Percentiles rank a stretch among this genome's conserved stretches.
Conservation (phyloP, 2,113 vertebrate species). For the Labeo rohita region DNA sequence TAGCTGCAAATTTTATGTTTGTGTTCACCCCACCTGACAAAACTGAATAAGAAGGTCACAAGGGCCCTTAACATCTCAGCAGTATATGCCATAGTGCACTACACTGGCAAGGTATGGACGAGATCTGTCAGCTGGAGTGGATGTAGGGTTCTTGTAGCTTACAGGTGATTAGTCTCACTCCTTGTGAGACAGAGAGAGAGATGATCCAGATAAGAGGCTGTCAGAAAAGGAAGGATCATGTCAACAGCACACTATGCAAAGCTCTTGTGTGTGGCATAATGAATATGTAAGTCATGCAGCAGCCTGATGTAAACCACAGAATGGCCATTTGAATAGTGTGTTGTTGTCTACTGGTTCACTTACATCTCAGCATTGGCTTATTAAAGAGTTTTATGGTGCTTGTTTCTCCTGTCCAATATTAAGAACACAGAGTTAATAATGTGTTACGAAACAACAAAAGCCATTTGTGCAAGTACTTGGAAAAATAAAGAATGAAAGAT, state of each 20-base stretch:
- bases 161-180: constrained; percentile 29
- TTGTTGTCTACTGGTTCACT: not conserved
- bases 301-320: not conserved
- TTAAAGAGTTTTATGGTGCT: not conserved
- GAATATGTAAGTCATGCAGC: not conserved
- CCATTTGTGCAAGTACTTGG: not conserved
- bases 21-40: not conserved
- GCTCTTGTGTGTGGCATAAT: constrained; percentile 1
- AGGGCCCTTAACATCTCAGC: not conserved
- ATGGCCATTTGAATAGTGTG: not conserved
- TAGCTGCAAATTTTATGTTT: not conserved
- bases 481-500: not conserved
- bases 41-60: not conserved
- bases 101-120: not conserved
- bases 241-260: not conserved
- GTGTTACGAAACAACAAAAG: not conserved
- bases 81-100: not conserved
- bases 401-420: not conserved
- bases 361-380: not conserved
- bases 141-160: constrained; percentile 21
- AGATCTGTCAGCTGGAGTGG: constrained; percentile 12
- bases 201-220: not conserved
- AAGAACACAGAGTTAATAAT: not conserved
- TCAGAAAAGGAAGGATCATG: constrained; percentile 27
- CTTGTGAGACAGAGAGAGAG: constrained; percentile 10